These are phyloP conservation scores for Styela clava DNA, from an alignment of 23 tunicate species.

Conservation along the genomic window DNA sequence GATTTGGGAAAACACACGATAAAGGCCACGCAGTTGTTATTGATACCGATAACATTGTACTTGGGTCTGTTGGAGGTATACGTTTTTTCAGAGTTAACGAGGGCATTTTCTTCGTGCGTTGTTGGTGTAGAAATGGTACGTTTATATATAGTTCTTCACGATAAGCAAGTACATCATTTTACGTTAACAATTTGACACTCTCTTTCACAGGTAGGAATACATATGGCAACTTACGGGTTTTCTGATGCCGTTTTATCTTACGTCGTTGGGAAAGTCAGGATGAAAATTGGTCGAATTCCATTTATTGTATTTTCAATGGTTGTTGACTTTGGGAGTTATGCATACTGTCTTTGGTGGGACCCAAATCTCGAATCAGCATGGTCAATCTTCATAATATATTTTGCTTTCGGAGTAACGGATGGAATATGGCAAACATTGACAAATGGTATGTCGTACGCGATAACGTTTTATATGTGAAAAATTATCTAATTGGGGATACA, in stretches of 20 bases:
- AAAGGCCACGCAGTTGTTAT: conserved; percentile 37
- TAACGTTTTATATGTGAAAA: too few relatives aligned
- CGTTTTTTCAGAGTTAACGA: conserved; percentile 43
- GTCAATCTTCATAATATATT: background rate
- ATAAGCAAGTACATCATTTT: too few relatives aligned
- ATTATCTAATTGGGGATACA: too few relatives aligned
- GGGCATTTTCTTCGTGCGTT: conserved; percentile 58
- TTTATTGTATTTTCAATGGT: background rate
- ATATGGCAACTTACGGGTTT: conserved; percentile 4
- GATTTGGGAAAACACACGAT: conserved; percentile 27
- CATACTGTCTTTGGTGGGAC: background rate
- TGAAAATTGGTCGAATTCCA: background rate
- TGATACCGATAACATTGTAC: conserved; percentile 40
- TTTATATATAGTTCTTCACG: too few relatives aligned
- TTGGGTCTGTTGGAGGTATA: conserved; percentile 37
- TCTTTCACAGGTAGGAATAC: conserved; percentile 13
- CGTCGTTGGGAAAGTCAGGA: background rate
- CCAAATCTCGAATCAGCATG: background rate
- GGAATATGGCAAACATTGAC: conserved; percentile 16
- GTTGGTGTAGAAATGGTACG: conserved; percentile 60
- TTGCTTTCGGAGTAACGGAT: background rate
- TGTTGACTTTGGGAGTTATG: background rate
- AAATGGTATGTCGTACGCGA: background rate
- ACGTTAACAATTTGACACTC: too few relatives aligned
- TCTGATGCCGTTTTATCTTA: background rate